These are phyloP conservation scores for Trematomus bernacchii DNA, from an alignment of 2,797 vertebrate genomes.

Conservation along the genomic window DNA sequence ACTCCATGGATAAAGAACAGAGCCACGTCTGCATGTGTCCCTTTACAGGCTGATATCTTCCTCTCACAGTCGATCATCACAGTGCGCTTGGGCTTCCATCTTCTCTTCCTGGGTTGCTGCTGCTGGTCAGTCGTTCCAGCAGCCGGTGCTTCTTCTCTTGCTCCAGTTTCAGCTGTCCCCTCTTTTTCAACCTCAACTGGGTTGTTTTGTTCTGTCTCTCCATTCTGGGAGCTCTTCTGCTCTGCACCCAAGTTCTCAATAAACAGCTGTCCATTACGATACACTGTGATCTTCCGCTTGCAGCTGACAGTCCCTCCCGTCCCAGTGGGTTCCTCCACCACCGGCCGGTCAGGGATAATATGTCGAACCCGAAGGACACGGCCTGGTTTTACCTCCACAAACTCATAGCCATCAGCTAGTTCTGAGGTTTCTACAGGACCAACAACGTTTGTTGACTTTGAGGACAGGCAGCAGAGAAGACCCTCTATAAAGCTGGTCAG, in stretches of 20 bases:
- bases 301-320: constrained; percentile 87
- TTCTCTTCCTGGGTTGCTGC: constrained; percentile 73
- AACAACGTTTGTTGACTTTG: constrained; percentile 89
- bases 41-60: constrained; percentile 92
- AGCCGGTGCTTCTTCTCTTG: constrained; percentile 33
- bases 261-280: constrained; percentile 92
- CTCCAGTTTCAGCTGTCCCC: constrained; percentile 29
- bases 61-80: constrained; percentile 94
- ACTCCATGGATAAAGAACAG: constrained; percentile 98
- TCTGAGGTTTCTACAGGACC: constrained; percentile 90
- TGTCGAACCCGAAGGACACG: constrained; percentile 92
- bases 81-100: constrained; percentile 90
- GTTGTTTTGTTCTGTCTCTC: constrained; percentile 72
- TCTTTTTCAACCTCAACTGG: constrained; percentile 86
- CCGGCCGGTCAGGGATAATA: constrained; percentile 76
- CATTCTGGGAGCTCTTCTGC: constrained; percentile 83
- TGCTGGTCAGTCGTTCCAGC: constrained; percentile 52
- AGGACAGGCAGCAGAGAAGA: constrained; percentile 93
- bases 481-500: constrained; percentile 91
- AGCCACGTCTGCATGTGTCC: constrained; percentile 90
- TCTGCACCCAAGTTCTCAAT: constrained; percentile 93
- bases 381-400: constrained; percentile 96
- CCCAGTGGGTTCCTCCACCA: constrained; percentile 71
- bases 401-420: constrained; percentile 91
- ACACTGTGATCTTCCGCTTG: constrained; percentile 93